Percentiles rank a stretch among this genome's conserved stretches.
Evolutionary conservation across 2,888 invertebrate species (phyloP).

Genomic region (Lamellibrachia satsuma): DNA sequence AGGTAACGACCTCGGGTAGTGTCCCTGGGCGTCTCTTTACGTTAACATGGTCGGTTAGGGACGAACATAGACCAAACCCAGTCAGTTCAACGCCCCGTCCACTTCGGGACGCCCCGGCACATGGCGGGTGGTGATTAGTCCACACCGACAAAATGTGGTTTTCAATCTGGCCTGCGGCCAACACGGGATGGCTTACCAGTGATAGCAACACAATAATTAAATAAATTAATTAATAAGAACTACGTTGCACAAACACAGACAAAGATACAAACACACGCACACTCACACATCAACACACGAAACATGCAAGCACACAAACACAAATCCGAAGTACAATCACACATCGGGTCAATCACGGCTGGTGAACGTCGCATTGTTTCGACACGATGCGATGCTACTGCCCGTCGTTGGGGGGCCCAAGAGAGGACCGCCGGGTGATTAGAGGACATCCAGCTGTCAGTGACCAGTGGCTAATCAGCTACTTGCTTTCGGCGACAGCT

Average conservation of each 20-base stretch:
- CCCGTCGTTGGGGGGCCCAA: not conserved
- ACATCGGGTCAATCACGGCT: not conserved
- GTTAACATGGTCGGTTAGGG: not conserved
- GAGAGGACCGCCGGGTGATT: not conserved
- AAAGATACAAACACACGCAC: not conserved
- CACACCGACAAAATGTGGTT: not conserved
- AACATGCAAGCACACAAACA: not conserved
- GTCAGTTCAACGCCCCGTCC: not conserved
- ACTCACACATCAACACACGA: not conserved
- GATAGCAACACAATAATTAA: not conserved
- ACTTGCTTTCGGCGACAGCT: not conserved
- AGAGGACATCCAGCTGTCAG: not conserved
- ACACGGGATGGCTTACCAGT: not conserved
- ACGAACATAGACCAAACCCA: not conserved
- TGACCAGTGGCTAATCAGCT: not conserved
- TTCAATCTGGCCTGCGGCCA: not conserved
- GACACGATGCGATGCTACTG: not conserved
- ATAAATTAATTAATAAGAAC: not conserved
- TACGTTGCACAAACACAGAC: not conserved
- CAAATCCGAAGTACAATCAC: not conserved
- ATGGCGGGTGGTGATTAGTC: not conserved
- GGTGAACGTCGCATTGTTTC: not conserved
- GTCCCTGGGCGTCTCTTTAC: not conserved
- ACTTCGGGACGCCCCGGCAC: not conserved
- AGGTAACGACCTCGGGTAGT: not conserved